Evolutionary conservation across 37 sponge, comb jelly and placozoan species (phyloP), one percentile per base, ranked within the genome.

Genomic region (Cliona cf. orientalis): DNA sequence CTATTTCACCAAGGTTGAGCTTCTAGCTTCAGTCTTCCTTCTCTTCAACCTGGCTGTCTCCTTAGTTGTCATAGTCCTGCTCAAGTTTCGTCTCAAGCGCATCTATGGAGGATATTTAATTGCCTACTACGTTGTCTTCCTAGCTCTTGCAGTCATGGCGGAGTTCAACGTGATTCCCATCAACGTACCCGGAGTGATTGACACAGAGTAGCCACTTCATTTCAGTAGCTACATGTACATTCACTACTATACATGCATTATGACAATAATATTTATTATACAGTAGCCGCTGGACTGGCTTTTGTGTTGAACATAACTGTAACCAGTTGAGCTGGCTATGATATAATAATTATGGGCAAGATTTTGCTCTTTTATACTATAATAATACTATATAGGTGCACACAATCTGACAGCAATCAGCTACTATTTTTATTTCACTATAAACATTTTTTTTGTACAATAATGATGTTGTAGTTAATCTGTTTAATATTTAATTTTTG

Each of bases 21-120:
- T 96, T 14, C 40, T 98, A 11, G 95, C 94, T 2, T 75, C 88
- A n/a, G 43, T 49, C 19, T 98, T 97, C 44, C 86, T 98, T 1
- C 40, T 93, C 66, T 28, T 82, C 49, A 88, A 70, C 29, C 79
- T 98, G 26, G 35, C 75, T 34, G 80, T 65, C n/a, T 85, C 95
- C 42, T 83, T 95, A 39, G 79, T 93, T 0, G 79, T 80, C 0
- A 62, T 91, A 25, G 69, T 82, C 17, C 25, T 80, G 21, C 72
- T 82, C 42, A 64, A 78, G 43, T 99, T 94, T 53, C 89, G 64
- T 70, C 75, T 99, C 37, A 75, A 43, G 14, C 75, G 97, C 14
- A 37, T 68, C 26, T 96, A 90, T 61, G 99, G 97, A 0, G 29
- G 84, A 0, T 79, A 78, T 59, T 77, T 96, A 0, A 55, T 99